Conservation (phyloP, 2,113 vertebrate species). For the Oreochromis tanganicae region DNA sequence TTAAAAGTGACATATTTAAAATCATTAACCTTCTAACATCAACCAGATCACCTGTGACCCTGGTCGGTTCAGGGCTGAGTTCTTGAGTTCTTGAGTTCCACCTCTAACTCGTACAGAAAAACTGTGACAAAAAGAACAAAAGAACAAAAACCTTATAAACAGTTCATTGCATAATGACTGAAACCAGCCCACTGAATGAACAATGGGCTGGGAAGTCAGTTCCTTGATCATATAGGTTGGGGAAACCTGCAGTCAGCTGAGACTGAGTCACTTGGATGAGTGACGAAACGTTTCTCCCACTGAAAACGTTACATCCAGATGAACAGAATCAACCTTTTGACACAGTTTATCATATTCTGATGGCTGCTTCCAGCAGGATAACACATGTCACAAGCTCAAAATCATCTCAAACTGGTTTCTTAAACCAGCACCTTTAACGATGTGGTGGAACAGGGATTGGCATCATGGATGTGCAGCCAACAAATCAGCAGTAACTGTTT, state of each 20-base stretch:
- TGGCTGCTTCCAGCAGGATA: background rate
- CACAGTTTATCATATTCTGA: background rate
- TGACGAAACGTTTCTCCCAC: background rate
- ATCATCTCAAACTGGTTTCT: background rate
- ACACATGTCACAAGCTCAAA: background rate
- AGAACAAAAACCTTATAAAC: background rate
- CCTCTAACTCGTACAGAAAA: background rate
- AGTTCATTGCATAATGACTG: background rate
- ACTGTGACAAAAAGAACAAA: background rate
- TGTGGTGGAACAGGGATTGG: background rate
- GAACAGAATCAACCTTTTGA: background rate
- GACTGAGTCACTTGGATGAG: too few species aligned
- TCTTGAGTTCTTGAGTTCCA: too few species aligned
- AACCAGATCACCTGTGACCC: background rate
- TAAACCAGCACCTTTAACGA: too few species aligned
- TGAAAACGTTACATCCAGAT: background rate
- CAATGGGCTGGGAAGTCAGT: background rate
- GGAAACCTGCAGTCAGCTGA: background rate
- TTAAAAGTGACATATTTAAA: background rate
- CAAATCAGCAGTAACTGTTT: background rate
- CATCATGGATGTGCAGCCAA: background rate
- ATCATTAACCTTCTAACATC: background rate
- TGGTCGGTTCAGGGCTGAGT: background rate
- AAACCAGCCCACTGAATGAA: background rate
- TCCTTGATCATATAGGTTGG: background rate